Conservation (phyloP, 2,113 vertebrate species). For the Sylvietta virens region DNA sequence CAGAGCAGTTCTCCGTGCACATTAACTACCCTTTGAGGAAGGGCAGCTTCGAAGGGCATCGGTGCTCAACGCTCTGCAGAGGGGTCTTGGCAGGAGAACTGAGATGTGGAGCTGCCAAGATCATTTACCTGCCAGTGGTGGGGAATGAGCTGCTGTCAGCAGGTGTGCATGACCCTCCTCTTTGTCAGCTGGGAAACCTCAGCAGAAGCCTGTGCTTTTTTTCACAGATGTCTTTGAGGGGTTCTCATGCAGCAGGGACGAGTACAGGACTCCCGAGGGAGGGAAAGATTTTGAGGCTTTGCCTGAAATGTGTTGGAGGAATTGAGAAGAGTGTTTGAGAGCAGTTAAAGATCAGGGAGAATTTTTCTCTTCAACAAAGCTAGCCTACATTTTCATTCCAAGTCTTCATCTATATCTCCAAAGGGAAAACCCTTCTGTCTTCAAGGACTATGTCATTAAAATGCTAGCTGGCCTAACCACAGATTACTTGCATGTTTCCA, state of each 20-base stretch:
- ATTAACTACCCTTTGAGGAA: neutral
- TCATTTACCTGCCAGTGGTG: neutral
- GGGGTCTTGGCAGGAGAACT: conserved; percentile 34
- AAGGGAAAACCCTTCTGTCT: neutral
- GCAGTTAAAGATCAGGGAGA: neutral
- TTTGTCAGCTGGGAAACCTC: neutral
- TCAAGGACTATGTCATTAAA: conserved; percentile 5
- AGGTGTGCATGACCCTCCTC: neutral
- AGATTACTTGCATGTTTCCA: conserved; percentile 15
- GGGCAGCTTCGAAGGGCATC: neutral
- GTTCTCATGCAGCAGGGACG: neutral
- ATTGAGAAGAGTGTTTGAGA: neutral
- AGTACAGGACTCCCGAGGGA: neutral
- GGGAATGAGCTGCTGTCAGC: conserved; percentile 9
- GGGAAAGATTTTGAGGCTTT: neutral
- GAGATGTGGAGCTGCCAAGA: neutral
- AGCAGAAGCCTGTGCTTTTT: neutral
- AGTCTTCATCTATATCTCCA: neutral
- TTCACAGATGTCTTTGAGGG: neutral
- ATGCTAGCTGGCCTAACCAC: neutral
- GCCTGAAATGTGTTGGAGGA: neutral
- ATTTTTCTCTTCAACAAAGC: neutral
- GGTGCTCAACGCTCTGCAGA: neutral
- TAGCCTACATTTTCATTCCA: neutral
- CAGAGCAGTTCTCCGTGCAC: neutral